Evolutionary conservation across 2,888 invertebrate species (phyloP), one percentile per base, ranked within the genome.

Genomic region (Heliconius charithonia): DNA sequence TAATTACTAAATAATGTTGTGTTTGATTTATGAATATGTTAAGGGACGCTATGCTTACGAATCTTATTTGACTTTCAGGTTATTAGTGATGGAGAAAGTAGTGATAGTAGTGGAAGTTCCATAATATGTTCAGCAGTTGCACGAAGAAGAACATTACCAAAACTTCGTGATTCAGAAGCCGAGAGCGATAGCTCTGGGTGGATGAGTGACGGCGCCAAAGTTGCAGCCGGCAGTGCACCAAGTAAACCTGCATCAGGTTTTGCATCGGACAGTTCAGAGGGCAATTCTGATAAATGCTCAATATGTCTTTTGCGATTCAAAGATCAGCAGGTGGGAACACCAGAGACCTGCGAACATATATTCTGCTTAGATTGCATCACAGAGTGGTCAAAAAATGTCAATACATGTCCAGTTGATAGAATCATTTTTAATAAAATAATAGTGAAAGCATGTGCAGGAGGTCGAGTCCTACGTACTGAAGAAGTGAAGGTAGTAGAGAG

Each of bases 361-460:
- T 99, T 98, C 91, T 99, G 99, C 90, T 95, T 97, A 63, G 97
- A 97, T 84, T 99, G 99, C 90, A 97, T 99, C 82, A 96, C 97
- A 75, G 98, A 98, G 89, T 99, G 99, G 99, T 97, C 98, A n/a
- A 98, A 97, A 95, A 98, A 98, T 95, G 97, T 98, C 67, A 98
- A 98, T 88, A 99, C 99, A 3, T 99, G 99, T 90, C 99, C 99
- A 0, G 97, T 98, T 62, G 99, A 99, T 91, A 96, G 98, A 65
- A 96, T 97, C 84, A 96, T 96, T 62, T 99, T 98, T 89, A 96
- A 96, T 79, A 93, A 96, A 67, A 98, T 99, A 81, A 92, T 97
- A 77, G 98, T 98, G 59, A 96, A 97, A 81, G 95, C 96, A 69
- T 95, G 96, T 86, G 93, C 96, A 0, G 96, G 96, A 56, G 97